Evolutionary conservation across 2,113 vertebrate genomes (phyloP).

Genomic region (Salvelinus alpinus): DNA sequence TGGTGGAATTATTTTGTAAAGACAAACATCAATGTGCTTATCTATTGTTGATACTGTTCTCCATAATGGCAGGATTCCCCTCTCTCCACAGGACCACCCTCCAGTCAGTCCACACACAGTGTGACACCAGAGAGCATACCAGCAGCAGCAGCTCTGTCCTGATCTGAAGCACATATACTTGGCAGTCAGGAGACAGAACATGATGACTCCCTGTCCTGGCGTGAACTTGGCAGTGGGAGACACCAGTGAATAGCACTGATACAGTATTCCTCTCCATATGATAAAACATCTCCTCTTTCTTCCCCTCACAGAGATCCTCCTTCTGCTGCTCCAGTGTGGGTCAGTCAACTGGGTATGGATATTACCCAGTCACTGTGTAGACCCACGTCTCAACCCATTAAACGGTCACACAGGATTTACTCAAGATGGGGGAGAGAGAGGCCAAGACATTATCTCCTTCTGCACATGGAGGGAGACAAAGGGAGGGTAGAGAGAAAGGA

Average conservation of each 20-base stretch:
- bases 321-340: constrained; percentile 29
- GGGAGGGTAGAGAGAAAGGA: constrained; percentile 48
- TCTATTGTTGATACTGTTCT: not conserved
- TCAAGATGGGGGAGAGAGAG: constrained; percentile 54
- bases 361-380: constrained; percentile 71
- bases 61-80: not conserved
- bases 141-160: constrained; percentile 2
- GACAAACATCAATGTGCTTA: not conserved
- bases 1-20: not conserved
- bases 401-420: constrained; percentile 83
- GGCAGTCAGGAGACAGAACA: constrained; percentile 18
- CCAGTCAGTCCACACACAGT: not conserved
- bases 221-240: constrained; percentile 26
- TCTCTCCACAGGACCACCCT: constrained; percentile 5
- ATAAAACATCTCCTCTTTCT: constrained; percentile 29
- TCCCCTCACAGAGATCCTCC: not conserved
- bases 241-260: constrained; percentile 8
- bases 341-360: constrained; percentile 81
- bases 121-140: not conserved
- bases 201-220: constrained; percentile 17
- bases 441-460: constrained; percentile 60
- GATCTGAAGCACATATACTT: not conserved
- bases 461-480: constrained; percentile 62
- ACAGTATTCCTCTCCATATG: constrained; percentile 31
- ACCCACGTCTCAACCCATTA: constrained; percentile 78